Base-by-base conservation (phyloP, 2,797 vertebrate genomes). In the Pyrrhura leucotis region DNA sequence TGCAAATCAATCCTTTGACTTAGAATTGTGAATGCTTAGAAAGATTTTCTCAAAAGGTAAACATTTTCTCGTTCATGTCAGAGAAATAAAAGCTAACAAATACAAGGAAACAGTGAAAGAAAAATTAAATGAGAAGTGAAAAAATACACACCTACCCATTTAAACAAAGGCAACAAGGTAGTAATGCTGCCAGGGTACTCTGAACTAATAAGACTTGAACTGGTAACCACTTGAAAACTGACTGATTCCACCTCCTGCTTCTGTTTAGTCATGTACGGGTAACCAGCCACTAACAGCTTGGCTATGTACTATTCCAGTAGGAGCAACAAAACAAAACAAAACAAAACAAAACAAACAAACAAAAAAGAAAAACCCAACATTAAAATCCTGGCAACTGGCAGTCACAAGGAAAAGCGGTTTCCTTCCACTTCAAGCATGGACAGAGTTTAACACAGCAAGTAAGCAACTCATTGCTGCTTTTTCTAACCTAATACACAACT, bases 351-450 rank as follows among this genome's bases (percentile, higher is more conserved):
- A 1, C 4, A 40, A 19, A 9, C 9, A 42, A 42, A 42, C 3
- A 12, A 2, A 9, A 39, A 35, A 35, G 29, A 1, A 37, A 42
- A 29, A 26, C 54, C 4, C 22, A 74, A 15, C 53, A 73, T 44
- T 25, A 59, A 81, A 90, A 85, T 78, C n/a, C 85, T 85, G 82
- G 78, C 84, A 94, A 77, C 26, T 69, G 35, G 59, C 72, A 91
- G 51, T 28, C 42, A 85, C 11, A 74, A 78, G 91, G 71, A 89
- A 82, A 93, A 85, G 62, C 74, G 44, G 23, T 67, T 96, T 97
- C 91, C 83, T 93, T 94, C 85, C 79, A 83, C 83, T 91, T 79
- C 14, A 81, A 92, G 69, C 19, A 3, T 56, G 53, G 42, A 78
- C 51, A 90, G 48, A 72, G 28, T 86, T 89, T 68, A 75, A 80